These are phyloP conservation scores for Eucera pruinosa DNA, from an alignment of 2,888 invertebrate species.

Conservation along the genomic window DNA sequence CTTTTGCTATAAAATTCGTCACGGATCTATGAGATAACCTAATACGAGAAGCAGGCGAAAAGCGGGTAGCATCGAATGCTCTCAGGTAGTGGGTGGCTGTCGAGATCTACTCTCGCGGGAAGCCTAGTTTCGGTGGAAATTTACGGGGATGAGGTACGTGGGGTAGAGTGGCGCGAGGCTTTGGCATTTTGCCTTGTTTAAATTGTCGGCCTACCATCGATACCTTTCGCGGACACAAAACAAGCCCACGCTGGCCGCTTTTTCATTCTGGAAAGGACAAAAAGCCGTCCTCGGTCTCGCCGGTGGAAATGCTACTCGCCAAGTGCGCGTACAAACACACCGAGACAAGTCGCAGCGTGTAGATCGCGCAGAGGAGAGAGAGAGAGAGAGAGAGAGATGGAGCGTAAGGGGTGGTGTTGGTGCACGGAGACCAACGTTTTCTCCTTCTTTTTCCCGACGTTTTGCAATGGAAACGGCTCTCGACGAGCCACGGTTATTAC, in stretches of 20 bases:
- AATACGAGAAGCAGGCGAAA: too few relatives aligned
- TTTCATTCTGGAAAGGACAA: conserved; percentile 59
- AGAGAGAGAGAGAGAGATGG: too few relatives aligned
- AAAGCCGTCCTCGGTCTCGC: conserved; percentile 50
- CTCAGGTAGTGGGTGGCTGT: too few relatives aligned
- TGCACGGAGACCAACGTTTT: conserved; percentile 18
- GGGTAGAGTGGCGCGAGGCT: conserved; percentile 50
- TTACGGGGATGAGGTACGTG: too few relatives aligned
- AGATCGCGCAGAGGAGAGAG: too few relatives aligned
- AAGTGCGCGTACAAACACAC: conserved; percentile 37
- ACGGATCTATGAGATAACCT: too few relatives aligned
- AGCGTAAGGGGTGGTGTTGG: background rate
- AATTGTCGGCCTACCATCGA: conserved; percentile 63
- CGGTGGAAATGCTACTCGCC: conserved; percentile 66
- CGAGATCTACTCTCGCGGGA: too few relatives aligned
- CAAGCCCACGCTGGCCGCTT: conserved; percentile 53
- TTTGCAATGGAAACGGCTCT: conserved; percentile 67
- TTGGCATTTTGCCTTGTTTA: conserved; percentile 69
- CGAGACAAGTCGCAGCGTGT: background rate
- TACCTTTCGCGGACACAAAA: conserved; percentile 61
- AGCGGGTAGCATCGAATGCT: too few relatives aligned
- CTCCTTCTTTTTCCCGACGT: conserved; percentile 52
- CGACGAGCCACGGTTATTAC: conserved; percentile 64
- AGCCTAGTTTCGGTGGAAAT: too few relatives aligned
- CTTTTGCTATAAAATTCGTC: too few relatives aligned